phyloP scores from a whole-genome alignment of 1,140 invertebrate genomes.

The Mycetomoellerius zeteki region DNA sequence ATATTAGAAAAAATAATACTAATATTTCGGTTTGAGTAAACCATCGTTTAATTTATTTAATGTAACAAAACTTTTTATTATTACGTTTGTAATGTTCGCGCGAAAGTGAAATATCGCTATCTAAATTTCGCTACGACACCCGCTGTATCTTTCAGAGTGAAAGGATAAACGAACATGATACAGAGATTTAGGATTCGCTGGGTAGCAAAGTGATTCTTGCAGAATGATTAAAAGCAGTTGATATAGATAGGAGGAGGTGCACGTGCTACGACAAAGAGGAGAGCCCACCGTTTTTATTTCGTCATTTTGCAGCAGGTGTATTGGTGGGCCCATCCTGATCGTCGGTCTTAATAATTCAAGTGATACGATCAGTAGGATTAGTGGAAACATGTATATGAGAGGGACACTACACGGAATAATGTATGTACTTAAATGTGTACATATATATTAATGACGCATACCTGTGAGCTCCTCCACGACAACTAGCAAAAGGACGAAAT shows the following conservation, averaged over 20 bases:
- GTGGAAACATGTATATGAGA: background rate
- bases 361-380: background rate
- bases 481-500: slow-evolving; percentile 85
- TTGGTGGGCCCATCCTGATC: slow-evolving; percentile 6
- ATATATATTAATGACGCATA: slow-evolving; percentile 79
- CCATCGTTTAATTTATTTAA: background rate
- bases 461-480: slow-evolving; percentile 88
- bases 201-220: slow-evolving; percentile 24
- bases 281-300: background rate
- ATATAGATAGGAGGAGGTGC: slow-evolving; percentile 15
- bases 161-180: slow-evolving; percentile 6
- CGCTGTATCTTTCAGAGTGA: background rate
- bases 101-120: background rate
- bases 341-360: background rate
- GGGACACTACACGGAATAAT: background rate
- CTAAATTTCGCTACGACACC: slow-evolving; percentile 20
- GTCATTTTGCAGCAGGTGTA: background rate
- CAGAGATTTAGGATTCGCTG: slow-evolving; percentile 31
- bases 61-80: background rate
- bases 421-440: slow-evolving; percentile 44
- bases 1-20: background rate
- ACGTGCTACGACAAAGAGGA: slow-evolving; percentile 44
- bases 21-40: background rate
- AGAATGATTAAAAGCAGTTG: slow-evolving; percentile 11
- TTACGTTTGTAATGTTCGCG: background rate